phyloP scores from a whole-genome alignment of 2,888 invertebrate species.

The Anticlea derivata region DNA sequence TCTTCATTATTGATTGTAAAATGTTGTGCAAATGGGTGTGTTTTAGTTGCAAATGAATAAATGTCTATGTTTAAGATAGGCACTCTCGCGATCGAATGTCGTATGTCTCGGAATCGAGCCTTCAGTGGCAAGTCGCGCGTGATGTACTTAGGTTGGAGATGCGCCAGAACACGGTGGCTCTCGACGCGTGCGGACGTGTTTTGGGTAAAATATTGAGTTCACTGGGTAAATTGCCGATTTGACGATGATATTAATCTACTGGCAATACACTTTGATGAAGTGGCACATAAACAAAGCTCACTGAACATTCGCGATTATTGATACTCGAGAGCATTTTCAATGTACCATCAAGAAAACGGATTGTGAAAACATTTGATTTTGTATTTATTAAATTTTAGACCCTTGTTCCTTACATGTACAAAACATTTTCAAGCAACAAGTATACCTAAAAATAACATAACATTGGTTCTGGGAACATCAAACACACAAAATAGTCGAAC shows the following conservation, averaged over 20 bases:
- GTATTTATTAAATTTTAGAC: no score
- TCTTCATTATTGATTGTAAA: no score
- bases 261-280: not conserved
- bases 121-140: not conserved
- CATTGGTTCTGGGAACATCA: not conserved
- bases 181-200: conserved; percentile 5
- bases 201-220: conserved; percentile 11
- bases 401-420: no score
- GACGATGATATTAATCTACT: not conserved
- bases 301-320: not conserved
- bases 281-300: not conserved
- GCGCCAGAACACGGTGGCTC: conserved; percentile 14
- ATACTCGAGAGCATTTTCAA: not conserved
- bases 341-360: not conserved
- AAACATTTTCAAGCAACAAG: not conserved
- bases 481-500: conserved; percentile 1
- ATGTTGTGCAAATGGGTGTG: no score
- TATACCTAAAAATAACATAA: not conserved
- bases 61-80: no score
- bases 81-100: no score
- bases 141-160: conserved; percentile 17
- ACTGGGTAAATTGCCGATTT: conserved; percentile 3
- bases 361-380: no score
- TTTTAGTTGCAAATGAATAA: no score
- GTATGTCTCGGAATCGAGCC: not conserved